These are phyloP conservation scores for Norana najaformis DNA, from an alignment of 2,888 invertebrate species.

Conservation along the genomic window DNA sequence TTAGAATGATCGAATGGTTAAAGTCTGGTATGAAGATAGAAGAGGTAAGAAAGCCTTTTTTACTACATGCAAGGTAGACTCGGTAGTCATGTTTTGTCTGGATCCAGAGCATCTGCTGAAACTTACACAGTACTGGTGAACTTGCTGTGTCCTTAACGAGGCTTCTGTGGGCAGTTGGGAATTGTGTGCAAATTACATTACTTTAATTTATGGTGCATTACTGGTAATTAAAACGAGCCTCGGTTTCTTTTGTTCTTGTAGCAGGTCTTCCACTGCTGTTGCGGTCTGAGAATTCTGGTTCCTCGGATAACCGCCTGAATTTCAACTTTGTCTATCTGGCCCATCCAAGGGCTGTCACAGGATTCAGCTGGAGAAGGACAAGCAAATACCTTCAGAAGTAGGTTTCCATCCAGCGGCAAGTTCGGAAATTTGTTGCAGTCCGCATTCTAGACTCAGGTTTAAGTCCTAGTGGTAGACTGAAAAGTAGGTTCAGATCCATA, in stretches of 20 bases:
- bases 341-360: conserved; percentile 91
- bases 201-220: not conserved
- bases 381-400: conserved; percentile 99
- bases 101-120: too few relatives aligned
- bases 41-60: not conserved
- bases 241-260: not conserved
- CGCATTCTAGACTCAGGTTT: too few relatives aligned
- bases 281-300: not conserved
- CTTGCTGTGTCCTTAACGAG: too few relatives aligned
- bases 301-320: conserved; percentile 36
- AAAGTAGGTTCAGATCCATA: too few relatives aligned
- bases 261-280: not conserved
- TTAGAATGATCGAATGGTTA: conserved; percentile 14
- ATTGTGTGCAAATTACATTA: not conserved
- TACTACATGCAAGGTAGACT: too few relatives aligned
- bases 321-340: conserved; percentile 75
- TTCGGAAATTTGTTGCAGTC: too few relatives aligned
- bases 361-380: conserved; percentile 93
- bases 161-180: not conserved
- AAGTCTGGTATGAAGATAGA: not conserved
- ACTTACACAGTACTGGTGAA: too few relatives aligned
- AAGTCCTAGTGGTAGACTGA: not conserved
- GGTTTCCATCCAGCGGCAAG: conserved; percentile 51
- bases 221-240: not conserved
- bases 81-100: too few relatives aligned